Evolutionary conservation across 2,113 vertebrate species (phyloP).

Genomic region (Pyxicephalus adspersus): DNA sequence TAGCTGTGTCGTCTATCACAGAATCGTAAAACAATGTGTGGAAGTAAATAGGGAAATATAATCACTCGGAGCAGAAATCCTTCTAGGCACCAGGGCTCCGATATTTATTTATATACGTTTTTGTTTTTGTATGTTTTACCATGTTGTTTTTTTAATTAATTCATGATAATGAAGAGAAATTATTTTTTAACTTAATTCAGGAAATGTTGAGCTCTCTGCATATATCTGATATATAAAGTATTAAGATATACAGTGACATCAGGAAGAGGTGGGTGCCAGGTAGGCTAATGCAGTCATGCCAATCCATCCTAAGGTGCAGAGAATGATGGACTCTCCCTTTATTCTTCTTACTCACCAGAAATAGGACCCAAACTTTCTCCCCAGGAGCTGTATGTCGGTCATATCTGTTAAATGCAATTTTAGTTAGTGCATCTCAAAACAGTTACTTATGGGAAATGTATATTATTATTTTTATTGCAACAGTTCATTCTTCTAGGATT

Average conservation of each 20-base stretch:
- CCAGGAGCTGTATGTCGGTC: neutral
- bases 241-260: neutral
- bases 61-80: constrained; percentile 7
- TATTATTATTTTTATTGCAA: no score
- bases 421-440: no score
- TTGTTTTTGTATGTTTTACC: neutral
- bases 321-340: no score
- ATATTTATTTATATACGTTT: constrained; percentile 21
- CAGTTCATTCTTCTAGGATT: no score
- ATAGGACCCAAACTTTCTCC: no score
- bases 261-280: no score
- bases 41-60: constrained; percentile 36
- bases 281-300: no score
- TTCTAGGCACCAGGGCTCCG: neutral
- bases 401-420: no score
- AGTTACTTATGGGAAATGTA: no score
- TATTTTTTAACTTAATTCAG: neutral
- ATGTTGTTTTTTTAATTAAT: neutral
- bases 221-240: constrained; percentile 7
- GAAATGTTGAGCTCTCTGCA: neutral
- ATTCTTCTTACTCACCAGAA: no score
- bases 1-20: constrained; percentile 35
- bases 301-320: no score
- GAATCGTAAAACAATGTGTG: constrained; percentile 16
- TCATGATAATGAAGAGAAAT: constrained; percentile 4